Base-by-base conservation (phyloP, 2,888 invertebrate species). In the Drymonia ruficornis region DNA sequence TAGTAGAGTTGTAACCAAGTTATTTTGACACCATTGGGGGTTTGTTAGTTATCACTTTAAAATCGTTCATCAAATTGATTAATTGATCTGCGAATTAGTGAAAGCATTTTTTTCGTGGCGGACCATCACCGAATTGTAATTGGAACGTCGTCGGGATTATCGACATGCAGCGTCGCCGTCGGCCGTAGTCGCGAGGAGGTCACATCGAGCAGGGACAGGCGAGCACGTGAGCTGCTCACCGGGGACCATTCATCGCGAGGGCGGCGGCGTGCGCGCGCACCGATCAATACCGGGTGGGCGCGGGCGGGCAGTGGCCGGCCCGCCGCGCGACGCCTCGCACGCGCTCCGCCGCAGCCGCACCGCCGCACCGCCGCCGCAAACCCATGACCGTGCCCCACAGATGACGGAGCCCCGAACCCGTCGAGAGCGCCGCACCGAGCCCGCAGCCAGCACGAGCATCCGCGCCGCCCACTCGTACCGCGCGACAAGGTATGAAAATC, bases 361-460 rank as follows among this genome's bases (percentile, higher is more conserved):
- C 72, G 65, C 73, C 67, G 65, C 67, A 67, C 64, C 75, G 63
- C 65, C 74, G 63, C 65, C 74, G 79, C 80, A 80, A 79, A 76
- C 86, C 82, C 89, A 90, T 89, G 87, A 83, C 84, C 86, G 86
- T 87, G 86, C 83, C 80, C 83, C 86, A 89, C 91, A 92, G 89
- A 91, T 89, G 93, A 93, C 93, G 92, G 89, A 89, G 88, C 91
- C 91, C 89, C 84, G 84, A 84, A 79, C 82, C 84, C 81, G 72
- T 74, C 84, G 71, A 84, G 77, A 76, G 74, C 81, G 78, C 79
- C 73, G 74, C 80, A 72, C 75, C 72, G 76, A 70, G 84, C 86
- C 86, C 80, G 78, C 80, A 74, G 77, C 83, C 84, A 81, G 81
- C 83, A 81, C 86, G 82, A 84, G 70, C 80, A 70, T 68, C 65